Percentiles rank a stretch among this genome's conserved stretches.
These are phyloP conservation scores for Dicyrtomina minuta DNA, from an alignment of 2,888 invertebrate species.

Conservation along the genomic window DNA sequence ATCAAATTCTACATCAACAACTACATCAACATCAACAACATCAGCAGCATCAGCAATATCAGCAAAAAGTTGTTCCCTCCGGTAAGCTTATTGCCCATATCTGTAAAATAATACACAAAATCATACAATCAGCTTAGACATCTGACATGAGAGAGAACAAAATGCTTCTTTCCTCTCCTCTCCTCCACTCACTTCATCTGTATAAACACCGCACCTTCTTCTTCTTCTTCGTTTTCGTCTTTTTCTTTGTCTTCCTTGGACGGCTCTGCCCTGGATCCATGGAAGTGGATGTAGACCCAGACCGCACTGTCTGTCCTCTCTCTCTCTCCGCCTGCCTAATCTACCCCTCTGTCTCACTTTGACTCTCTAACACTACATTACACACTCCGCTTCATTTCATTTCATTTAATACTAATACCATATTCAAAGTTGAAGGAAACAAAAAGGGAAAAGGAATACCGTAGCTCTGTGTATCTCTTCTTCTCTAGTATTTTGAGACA, in stretches of 20 bases:
- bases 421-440: too few species aligned
- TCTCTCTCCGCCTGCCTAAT: neutral
- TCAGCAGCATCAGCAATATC: conserved; percentile 19
- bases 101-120: neutral
- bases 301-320: neutral
- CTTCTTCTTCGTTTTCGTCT: neutral
- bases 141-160: neutral
- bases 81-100: conserved; percentile 7
- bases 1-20: neutral
- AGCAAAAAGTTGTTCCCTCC: conserved; percentile 28
- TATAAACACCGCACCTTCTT: neutral
- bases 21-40: neutral
- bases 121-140: conserved; percentile 2
- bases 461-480: too few species aligned
- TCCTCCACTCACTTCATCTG: neutral
- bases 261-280: neutral
- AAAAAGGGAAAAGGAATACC: too few species aligned
- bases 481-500: too few species aligned
- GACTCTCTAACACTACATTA: neutral
- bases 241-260: neutral
- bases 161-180: neutral
- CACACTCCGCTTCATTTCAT: too few species aligned
- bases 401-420: too few species aligned
- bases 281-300: neutral
- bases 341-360: neutral